Base-by-base conservation (phyloP, 1,140 invertebrate species). In the Andrena cerasifolii region DNA sequence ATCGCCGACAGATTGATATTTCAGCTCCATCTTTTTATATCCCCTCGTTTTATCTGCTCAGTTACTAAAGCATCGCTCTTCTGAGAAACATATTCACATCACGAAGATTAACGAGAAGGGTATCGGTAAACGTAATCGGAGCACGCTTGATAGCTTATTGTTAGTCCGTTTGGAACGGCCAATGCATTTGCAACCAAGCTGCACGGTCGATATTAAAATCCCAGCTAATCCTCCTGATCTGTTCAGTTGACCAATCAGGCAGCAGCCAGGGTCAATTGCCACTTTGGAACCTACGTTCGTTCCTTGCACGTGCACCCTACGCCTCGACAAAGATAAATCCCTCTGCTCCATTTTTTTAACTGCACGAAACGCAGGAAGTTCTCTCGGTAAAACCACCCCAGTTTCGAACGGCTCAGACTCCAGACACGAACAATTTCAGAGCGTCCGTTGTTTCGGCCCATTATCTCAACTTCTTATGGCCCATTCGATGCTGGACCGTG, bases 21-120 rank as follows among this genome's bases (percentile, higher is more conserved):
- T 33, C 33, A 7, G 3, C 7, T 51, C 28, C 10, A 47, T n/a
- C 14, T 28, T 21, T 63, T 26, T 40, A 10, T 49, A 40, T 73
- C 63, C 21, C 33, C 53, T 73, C 26, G 14, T 21, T 67, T 43
- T 56, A 56, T 56, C 40, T 36, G 31, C 8, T 8, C 31, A 12
- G n/a, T n/a, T 45, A 59, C 40, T 61, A 16, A 43, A 59, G 26
- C 53, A 71, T 77, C 66, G 33, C 0, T 21, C 18, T 71, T 77
- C 74, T 4, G 26, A 66, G 61, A 70, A 36, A 33, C 43, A 61
- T 71, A 28, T 40, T n/a, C 14, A n/a, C 53, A 14, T 16, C 10
- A 14, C 3, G 33, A 8, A 70, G 66, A 77, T 77, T 77, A 77
- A 24, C 56, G 24, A 53, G 65, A 70, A 76, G 10, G 21, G 31